These are phyloP conservation scores for Australoheros scitulus DNA, from an alignment of 2,113 vertebrate genomes.

Conservation along the genomic window DNA sequence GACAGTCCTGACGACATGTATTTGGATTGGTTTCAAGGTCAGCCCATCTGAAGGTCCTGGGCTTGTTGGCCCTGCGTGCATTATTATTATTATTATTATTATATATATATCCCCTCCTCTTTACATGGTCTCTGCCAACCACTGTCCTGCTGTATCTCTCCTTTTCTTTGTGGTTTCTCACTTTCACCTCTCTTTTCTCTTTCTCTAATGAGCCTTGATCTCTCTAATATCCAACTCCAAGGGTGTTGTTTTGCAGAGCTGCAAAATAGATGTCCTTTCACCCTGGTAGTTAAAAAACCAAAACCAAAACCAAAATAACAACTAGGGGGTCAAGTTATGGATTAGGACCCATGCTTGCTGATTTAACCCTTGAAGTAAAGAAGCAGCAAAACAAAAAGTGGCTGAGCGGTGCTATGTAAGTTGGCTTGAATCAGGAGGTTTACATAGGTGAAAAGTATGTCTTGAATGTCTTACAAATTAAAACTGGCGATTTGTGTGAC, in stretches of 20 bases:
- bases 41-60: conserved; percentile 62
- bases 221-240: conserved; percentile 44
- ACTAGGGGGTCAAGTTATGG: conserved; percentile 49
- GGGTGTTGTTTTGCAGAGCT: conserved; percentile 56
- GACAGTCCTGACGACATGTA: conserved; percentile 82
- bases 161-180: conserved; percentile 43
- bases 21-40: conserved; percentile 85
- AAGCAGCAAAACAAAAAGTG: conserved; percentile 34
- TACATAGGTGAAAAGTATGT: conserved; percentile 25
- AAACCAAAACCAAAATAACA: neutral
- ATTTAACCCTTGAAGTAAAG: conserved; percentile 41
- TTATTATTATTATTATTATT: conserved; percentile 17
- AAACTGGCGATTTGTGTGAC: conserved; percentile 27
- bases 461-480: conserved; percentile 21
- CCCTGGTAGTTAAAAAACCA: conserved; percentile 17
- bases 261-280: conserved; percentile 29
- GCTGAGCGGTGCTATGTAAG: conserved; percentile 44
- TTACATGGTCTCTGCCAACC: conserved; percentile 44
- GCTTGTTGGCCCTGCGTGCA: conserved; percentile 53
- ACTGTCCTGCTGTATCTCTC: conserved; percentile 44
- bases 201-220: conserved; percentile 10
- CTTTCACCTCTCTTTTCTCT: conserved; percentile 20
- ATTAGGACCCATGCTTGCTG: conserved; percentile 55
- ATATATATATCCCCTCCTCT: conserved; percentile 30
- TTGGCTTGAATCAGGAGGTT: conserved; percentile 41